Percentiles rank a stretch among this genome's conserved stretches.
Conservation (phyloP, 2,888 invertebrate genomes). For the Cataglyphis cursor region DNA sequence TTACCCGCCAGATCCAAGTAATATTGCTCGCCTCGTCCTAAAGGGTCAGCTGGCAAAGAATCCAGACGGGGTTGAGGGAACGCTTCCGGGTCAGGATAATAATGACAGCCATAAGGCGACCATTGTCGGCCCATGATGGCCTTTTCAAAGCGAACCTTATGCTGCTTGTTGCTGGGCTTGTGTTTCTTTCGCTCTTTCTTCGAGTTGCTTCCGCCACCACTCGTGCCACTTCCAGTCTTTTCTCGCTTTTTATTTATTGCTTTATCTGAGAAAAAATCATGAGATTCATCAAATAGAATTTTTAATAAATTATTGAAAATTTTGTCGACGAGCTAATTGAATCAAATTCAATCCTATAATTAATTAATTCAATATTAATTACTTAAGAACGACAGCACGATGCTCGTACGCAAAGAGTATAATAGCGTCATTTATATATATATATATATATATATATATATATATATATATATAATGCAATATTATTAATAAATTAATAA, state of each 20-base stretch:
- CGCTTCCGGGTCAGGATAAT: slow-evolving; percentile 94
- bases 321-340: not conserved
- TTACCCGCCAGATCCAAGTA: slow-evolving; percentile 98
- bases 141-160: slow-evolving; percentile 88
- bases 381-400: not conserved
- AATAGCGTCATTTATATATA: not conserved
- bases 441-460: no score
- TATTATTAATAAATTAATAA: not conserved
- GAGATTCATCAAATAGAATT: not conserved
- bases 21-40: slow-evolving; percentile 96
- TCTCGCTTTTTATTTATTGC: slow-evolving; percentile 84
- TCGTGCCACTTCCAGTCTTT: slow-evolving; percentile 87
- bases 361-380: not conserved
- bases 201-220: slow-evolving; percentile 87
- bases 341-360: not conserved
- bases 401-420: not conserved
- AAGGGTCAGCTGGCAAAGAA: slow-evolving; percentile 94
- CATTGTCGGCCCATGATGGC: slow-evolving; percentile 88
- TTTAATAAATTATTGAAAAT: not conserved
- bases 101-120: slow-evolving; percentile 97
- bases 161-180: slow-evolving; percentile 79
- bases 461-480: not conserved
- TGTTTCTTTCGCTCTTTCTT: slow-evolving; percentile 85
- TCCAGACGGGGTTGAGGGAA: slow-evolving; percentile 95
- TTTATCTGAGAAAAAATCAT: slow-evolving; percentile 65